Conservation (phyloP, 2,113 vertebrate species). For the Atherinomorus stipes region DNA sequence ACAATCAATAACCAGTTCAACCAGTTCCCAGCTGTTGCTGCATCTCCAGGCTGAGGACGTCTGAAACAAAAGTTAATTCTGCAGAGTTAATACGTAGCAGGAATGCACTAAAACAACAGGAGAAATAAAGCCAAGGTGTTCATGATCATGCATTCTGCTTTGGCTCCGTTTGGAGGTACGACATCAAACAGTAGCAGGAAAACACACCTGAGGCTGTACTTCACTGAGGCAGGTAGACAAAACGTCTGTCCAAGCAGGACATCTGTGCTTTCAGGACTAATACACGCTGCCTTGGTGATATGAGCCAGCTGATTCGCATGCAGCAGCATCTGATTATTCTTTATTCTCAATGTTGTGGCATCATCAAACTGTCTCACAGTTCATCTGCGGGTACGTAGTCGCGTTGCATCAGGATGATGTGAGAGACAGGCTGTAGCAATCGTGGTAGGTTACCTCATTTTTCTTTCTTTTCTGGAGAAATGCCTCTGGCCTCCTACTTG, state of each 20-base stretch:
- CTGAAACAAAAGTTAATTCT: too few relatives aligned
- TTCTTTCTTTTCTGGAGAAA: not conserved
- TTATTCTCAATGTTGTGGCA: not conserved
- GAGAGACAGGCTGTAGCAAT: not conserved
- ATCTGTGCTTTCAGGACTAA: not conserved
- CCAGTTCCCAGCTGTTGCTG: too few relatives aligned
- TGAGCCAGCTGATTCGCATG: too few relatives aligned
- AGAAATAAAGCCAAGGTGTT: too few relatives aligned
- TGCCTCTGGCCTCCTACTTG: not conserved
- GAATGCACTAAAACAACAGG: too few relatives aligned
- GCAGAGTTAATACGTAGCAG: too few relatives aligned
- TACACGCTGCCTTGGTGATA: too few relatives aligned
- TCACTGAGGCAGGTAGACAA: not conserved
- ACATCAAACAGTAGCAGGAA: not conserved
- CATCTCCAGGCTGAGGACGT: too few relatives aligned
- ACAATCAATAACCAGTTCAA: too few relatives aligned
- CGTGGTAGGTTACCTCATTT: not conserved
- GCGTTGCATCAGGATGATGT: not conserved
- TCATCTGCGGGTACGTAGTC: not conserved
- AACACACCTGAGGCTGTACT: not conserved
- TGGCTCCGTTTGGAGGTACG: too few relatives aligned
- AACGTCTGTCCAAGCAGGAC: not conserved
- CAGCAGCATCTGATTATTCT: not conserved
- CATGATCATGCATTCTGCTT: too few relatives aligned
- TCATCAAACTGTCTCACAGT: not conserved